Evolutionary conservation across 2,888 invertebrate genomes (phyloP).

Genomic region (Cybosia mesomella): DNA sequence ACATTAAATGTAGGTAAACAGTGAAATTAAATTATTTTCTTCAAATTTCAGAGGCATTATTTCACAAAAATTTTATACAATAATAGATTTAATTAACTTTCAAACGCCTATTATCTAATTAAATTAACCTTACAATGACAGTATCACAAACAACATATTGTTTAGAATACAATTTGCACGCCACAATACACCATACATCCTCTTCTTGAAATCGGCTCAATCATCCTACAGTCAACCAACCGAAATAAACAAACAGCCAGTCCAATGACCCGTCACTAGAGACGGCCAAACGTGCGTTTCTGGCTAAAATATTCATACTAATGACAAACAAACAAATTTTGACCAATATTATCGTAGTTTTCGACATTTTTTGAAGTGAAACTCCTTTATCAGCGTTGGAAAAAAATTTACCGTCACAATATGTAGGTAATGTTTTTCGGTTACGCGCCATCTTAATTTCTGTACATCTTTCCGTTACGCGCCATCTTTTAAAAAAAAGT

Average conservation of each 20-base stretch:
- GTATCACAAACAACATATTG: background rate
- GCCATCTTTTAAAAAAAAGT: no score
- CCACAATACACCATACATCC: slow-evolving; percentile 4
- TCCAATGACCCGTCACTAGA: background rate
- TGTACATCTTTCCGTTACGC: no score
- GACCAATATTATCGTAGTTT: background rate
- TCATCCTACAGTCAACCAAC: slow-evolving; percentile 11
- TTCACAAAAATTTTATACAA: background rate
- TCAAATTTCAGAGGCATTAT: no score
- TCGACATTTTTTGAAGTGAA: background rate
- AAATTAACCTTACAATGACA: background rate
- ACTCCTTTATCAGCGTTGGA: no score
- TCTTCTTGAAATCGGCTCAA: slow-evolving; percentile 1
- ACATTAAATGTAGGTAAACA: background rate
- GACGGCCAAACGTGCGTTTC: background rate
- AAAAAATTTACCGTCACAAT: no score
- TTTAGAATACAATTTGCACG: background rate
- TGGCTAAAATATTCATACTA: background rate
- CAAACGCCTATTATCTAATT: background rate
- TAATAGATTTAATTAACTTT: background rate
- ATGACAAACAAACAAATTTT: slow-evolving; percentile 1
- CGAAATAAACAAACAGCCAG: slow-evolving; percentile 5
- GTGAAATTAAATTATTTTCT: background rate
- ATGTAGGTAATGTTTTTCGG: no score
- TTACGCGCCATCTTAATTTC: no score